These are phyloP conservation scores for Hydropotes inermis DNA, from an alignment of 2,113 vertebrate species.

Conservation along the genomic window DNA sequence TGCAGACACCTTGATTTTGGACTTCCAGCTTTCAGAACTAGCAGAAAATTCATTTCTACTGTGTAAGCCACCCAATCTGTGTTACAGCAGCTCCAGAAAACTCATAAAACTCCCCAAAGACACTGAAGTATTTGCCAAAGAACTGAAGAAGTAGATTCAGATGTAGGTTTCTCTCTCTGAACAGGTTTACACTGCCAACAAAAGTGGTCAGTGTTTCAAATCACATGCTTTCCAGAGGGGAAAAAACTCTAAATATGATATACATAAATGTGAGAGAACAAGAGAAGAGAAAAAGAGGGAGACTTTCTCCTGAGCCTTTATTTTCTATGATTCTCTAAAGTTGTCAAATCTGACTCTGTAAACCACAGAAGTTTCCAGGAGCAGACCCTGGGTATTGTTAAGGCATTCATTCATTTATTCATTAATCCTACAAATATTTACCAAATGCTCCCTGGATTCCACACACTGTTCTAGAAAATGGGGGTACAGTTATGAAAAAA, in stretches of 20 bases:
- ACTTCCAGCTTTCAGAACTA: background rate
- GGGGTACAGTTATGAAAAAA: background rate
- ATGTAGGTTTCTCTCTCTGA: background rate
- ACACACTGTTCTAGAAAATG: background rate
- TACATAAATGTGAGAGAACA: background rate
- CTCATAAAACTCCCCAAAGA: background rate
- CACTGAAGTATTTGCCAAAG: background rate
- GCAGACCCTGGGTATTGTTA: background rate
- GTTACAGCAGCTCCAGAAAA: background rate
- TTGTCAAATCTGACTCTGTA: background rate
- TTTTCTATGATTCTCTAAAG: background rate
- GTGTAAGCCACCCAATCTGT: background rate
- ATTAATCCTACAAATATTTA: background rate
- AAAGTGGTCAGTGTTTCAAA: background rate
- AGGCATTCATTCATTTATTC: background rate
- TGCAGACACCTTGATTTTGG: background rate
- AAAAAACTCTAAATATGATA: background rate
- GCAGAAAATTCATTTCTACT: background rate
- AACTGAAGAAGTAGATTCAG: background rate
- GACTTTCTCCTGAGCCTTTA: background rate
- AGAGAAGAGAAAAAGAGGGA: background rate
- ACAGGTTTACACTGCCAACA: background rate
- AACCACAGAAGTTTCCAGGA: background rate
- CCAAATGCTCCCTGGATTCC: background rate
- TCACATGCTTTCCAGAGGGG: background rate